Conservation (phyloP, 2,113 vertebrate genomes). For the Dendropsophus ebraccatus region DNA sequence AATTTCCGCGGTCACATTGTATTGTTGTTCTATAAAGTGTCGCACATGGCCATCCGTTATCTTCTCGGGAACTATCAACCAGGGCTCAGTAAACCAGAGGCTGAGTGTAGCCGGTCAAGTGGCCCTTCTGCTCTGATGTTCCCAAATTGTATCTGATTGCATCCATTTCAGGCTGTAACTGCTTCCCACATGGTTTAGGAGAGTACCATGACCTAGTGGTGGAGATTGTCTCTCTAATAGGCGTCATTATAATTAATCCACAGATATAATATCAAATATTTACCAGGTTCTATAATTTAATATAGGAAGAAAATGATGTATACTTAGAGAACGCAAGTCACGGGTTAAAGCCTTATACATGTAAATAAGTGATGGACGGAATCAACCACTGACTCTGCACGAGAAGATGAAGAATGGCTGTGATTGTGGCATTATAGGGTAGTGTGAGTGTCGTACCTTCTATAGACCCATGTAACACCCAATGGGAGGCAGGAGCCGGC, state of each 20-base stretch:
- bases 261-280: background rate
- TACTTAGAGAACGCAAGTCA: too few relatives aligned
- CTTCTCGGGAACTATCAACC: background rate
- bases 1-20: background rate
- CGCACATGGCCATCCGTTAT: background rate
- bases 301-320: too few relatives aligned
- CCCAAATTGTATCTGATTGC: constrained; percentile 34
- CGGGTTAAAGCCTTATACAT: too few relatives aligned
- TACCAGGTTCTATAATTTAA: background rate
- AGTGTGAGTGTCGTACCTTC: too few relatives aligned
- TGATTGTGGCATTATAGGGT: too few relatives aligned
- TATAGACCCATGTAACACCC: too few relatives aligned
- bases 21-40: background rate
- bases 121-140: constrained; percentile 1
- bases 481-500: too few relatives aligned
- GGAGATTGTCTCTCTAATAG: background rate
- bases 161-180: constrained; percentile 9
- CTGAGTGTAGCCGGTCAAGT: constrained; percentile 32
- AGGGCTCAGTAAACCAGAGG: background rate
- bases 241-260: background rate
- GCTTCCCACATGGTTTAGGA: background rate
- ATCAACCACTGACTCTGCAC: background rate
- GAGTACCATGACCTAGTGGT: constrained; percentile 19
- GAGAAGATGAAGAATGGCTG: too few relatives aligned
- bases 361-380: background rate